Base-by-base conservation (phyloP, 2,113 vertebrate genomes). In the Brachyistius frenatus region DNA sequence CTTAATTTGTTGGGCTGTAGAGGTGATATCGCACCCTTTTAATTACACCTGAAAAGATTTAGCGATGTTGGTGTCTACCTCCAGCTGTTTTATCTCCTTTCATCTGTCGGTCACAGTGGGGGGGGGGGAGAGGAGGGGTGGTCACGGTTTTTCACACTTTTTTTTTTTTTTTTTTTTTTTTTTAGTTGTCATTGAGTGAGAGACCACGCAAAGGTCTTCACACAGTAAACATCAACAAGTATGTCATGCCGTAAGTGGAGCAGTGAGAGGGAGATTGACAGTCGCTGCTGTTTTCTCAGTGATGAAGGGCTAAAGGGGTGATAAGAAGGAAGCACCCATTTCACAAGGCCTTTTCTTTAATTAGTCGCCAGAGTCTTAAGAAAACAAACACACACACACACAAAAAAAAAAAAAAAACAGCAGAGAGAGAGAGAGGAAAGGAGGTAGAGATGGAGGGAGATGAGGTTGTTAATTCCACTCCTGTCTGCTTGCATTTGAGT, bases 401-500 rank as follows among this genome's bases (percentile, higher is more conserved):
- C 23, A 41, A 7, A 44, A 44, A 11, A 44, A 44, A 11, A 44
- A 44, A 13, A 50, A 50, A 13, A 9, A 47, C 9, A 49, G 14
- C 4, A 49, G 3, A 13, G 14, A 49, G 50, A 35, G 49, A n/a
- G 68, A 23, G 62, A 71, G 76, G 77, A 49, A 64, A 57, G 77
- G 68, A 74, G 67, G 75, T 57, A 70, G 76, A 86, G 63, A 76
- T 66, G 84, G 68, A 82, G 61, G 79, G 69, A 82, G 84, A 89
- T 83, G 80, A 88, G 87, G 87, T 84, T 91, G 92, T 93, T 95
- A 94, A 95, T 95, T 94, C 92, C 90, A 76, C 62, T 53, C 86
- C 94, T 94, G 94, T 94, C 94, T 89, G 89, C 84, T 94, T 89
- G 88, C 93, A 94, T 95, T 94, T 93, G 92, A 91, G 86, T 79